These are phyloP conservation scores for Andrena hattorfiana DNA, from an alignment of 2,888 invertebrate genomes.

Conservation along the genomic window DNA sequence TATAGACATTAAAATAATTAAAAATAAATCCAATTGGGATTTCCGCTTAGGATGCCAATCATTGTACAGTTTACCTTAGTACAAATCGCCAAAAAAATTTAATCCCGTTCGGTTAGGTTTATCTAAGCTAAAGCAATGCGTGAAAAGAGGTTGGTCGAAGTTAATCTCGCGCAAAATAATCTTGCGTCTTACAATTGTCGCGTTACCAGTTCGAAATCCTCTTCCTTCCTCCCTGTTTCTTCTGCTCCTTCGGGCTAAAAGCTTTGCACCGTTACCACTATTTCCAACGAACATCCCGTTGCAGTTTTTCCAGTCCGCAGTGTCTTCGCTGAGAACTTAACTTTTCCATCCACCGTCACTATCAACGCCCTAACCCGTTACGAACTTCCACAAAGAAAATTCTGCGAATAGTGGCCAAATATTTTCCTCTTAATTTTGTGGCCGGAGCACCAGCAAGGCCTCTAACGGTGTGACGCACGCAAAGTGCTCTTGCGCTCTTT, in stretches of 20 bases:
- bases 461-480: conserved; percentile 25
- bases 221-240: conserved; percentile 19
- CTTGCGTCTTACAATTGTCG: conserved; percentile 19
- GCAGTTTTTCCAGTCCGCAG: conserved; percentile 11
- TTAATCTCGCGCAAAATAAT: conserved; percentile 23
- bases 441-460: conserved; percentile 33
- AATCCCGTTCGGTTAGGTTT: too few relatives aligned
- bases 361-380: conserved; percentile 35
- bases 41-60: too few relatives aligned
- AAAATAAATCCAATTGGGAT: too few relatives aligned
- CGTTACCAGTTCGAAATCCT: conserved; percentile 20
- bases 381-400: conserved; percentile 69
- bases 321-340: background rate
- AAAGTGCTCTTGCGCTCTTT: background rate
- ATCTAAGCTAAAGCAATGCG: too few relatives aligned
- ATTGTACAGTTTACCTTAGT: too few relatives aligned
- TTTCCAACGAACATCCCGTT: conserved; percentile 45
- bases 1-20: too few relatives aligned
- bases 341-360: conserved; percentile 19
- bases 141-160: too few relatives aligned
- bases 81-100: too few relatives aligned
- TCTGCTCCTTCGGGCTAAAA: conserved; percentile 52
- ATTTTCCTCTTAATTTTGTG: conserved; percentile 74
- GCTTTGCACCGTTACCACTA: conserved; percentile 51
- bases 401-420: conserved; percentile 64